phyloP scores from a whole-genome alignment of 2,113 vertebrate genomes.

The Benitochromis conjunctus region DNA sequence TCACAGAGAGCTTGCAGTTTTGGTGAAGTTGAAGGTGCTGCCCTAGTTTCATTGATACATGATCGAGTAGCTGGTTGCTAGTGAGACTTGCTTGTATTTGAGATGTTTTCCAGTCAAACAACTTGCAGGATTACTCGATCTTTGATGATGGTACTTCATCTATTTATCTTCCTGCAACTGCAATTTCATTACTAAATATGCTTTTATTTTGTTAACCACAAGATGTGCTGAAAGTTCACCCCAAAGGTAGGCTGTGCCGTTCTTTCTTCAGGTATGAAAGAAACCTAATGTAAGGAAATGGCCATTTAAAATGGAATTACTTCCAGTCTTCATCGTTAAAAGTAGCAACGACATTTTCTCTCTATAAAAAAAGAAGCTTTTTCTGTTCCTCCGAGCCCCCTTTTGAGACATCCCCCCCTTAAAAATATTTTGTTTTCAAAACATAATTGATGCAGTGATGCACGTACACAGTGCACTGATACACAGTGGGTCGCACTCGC shows the following conservation, averaged over 20 bases:
- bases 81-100: neutral
- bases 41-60: neutral
- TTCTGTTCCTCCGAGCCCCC: neutral
- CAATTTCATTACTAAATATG: neutral
- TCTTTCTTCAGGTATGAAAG: neutral
- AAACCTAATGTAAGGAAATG: neutral
- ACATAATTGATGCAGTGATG: slow-evolving; percentile 38
- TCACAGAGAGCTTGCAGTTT: neutral
- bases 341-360: neutral
- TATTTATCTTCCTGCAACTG: neutral
- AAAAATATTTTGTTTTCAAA: neutral
- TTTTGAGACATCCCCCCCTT: neutral
- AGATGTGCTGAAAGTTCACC: neutral
- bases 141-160: neutral
- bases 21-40: neutral
- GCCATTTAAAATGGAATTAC: neutral
- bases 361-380: neutral
- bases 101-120: neutral
- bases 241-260: neutral
- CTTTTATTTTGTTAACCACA: neutral
- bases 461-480: neutral
- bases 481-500: neutral
- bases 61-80: neutral
- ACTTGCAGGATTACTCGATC: neutral
- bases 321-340: neutral